Evolutionary conservation across 2,797 vertebrate genomes (phyloP).

Genomic region (Mus minutoides): DNA sequence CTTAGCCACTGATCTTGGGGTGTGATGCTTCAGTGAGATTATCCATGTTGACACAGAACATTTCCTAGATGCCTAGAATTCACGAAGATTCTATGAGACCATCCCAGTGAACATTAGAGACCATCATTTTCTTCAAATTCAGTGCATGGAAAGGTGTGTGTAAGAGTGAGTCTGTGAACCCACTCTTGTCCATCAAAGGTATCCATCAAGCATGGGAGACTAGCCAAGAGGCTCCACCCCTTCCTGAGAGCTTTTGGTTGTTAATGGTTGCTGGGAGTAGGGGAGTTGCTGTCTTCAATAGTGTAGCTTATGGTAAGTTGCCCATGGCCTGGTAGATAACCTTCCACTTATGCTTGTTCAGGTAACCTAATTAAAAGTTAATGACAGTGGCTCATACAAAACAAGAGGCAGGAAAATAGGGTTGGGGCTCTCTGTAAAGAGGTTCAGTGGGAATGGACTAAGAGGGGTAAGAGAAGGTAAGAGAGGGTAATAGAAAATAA

Average conservation of each 20-base stretch:
- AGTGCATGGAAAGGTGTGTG: background rate
- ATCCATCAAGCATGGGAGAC: background rate
- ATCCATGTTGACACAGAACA: conserved; percentile 27
- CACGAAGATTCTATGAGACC: background rate
- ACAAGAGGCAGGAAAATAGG: background rate
- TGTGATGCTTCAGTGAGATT: background rate
- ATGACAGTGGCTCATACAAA: background rate
- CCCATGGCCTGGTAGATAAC: background rate
- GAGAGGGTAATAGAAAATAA: background rate
- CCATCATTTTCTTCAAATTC: background rate
- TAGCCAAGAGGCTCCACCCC: background rate
- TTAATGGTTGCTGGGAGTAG: background rate
- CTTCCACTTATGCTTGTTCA: background rate
- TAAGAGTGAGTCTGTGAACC: background rate
- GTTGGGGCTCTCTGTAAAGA: background rate
- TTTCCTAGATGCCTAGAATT: background rate
- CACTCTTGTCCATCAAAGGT: background rate
- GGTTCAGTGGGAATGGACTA: background rate
- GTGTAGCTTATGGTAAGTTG: background rate
- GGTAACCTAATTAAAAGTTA: background rate
- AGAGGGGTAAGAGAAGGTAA: background rate
- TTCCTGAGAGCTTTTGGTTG: background rate
- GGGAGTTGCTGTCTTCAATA: background rate
- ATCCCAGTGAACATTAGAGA: background rate
- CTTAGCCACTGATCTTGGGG: background rate